Evolutionary conservation across 2,888 invertebrate species (phyloP).

Genomic region (Melieria omissa): DNA sequence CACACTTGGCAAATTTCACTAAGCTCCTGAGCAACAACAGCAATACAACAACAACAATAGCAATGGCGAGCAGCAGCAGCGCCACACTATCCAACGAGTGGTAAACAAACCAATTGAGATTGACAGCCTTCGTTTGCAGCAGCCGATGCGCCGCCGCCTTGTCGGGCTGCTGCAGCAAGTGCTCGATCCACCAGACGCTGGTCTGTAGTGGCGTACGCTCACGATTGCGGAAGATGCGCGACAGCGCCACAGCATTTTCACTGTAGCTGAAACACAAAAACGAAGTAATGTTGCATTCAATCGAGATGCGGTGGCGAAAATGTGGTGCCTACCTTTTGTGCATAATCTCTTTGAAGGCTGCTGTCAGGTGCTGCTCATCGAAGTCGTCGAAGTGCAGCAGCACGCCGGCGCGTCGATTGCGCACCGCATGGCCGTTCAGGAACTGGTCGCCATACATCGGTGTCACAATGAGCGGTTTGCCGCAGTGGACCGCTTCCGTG

Average conservation of each 20-base stretch:
- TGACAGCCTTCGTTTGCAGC: slow-evolving; percentile 57
- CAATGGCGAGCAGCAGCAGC: slow-evolving; percentile 36
- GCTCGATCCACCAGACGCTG: slow-evolving; percentile 72
- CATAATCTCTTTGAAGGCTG: slow-evolving; percentile 71
- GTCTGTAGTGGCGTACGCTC: slow-evolving; percentile 69
- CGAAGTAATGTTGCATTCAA: not conserved
- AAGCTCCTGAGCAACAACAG: not conserved
- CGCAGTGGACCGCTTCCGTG: slow-evolving; percentile 76
- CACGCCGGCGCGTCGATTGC: slow-evolving; percentile 72
- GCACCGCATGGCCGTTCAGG: slow-evolving; percentile 73
- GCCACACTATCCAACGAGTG: slow-evolving; percentile 60
- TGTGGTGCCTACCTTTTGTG: slow-evolving; percentile 69
- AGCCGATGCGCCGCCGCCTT: slow-evolving; percentile 48
- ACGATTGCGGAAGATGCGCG: slow-evolving; percentile 70
- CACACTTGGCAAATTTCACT: not conserved
- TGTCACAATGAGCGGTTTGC: slow-evolving; percentile 74
- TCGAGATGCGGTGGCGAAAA: not conserved
- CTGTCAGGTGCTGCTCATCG: slow-evolving; percentile 70
- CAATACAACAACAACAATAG: not conserved
- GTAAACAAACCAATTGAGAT: slow-evolving; percentile 61
- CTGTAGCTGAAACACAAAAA: slow-evolving; percentile 50
- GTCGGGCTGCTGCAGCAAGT: slow-evolving; percentile 65
- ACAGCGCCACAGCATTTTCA: slow-evolving; percentile 65
- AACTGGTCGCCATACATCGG: slow-evolving; percentile 80
- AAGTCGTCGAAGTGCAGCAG: slow-evolving; percentile 71